Evolutionary conservation across 2,888 invertebrate species (phyloP).

Genomic region (Dermolepida albohirtum): DNA sequence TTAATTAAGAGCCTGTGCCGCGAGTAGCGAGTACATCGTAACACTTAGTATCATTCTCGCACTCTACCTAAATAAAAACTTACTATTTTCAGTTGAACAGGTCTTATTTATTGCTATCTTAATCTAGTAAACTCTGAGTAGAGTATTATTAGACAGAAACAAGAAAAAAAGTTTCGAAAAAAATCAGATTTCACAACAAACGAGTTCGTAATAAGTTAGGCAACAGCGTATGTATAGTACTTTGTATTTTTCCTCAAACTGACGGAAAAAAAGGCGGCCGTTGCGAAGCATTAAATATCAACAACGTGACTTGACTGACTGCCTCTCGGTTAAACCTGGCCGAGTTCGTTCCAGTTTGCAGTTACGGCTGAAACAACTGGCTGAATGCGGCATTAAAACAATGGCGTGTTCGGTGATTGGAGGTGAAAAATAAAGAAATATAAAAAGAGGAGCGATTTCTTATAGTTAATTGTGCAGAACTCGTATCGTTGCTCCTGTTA

Average conservation of each 20-base stretch:
- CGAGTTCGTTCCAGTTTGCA: conserved; percentile 25
- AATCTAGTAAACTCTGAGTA: no score
- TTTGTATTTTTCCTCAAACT: conserved; percentile 8
- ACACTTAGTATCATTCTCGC: neutral
- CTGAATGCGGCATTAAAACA: conserved; percentile 13
- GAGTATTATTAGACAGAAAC: no score
- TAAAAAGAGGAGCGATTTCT: no score
- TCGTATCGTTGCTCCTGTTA: no score
- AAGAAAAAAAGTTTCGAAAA: no score
- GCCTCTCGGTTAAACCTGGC: neutral
- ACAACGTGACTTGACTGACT: conserved; percentile 33
- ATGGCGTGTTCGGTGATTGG: neutral
- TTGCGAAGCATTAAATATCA: conserved; percentile 32
- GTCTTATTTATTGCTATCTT: no score
- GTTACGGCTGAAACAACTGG: conserved; percentile 7
- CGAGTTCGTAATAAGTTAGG: conserved; percentile 5
- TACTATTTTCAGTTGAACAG: neutral
- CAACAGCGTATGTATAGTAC: conserved; percentile 4
- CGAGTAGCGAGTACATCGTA: no score
- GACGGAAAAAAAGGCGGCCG: conserved; percentile 6
- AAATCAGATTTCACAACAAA: conserved; percentile 1
- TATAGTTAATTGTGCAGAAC: no score
- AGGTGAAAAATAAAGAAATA: no score
- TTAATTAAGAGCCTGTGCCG: no score
- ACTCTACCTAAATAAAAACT: neutral